A percentile compares a stretch with the other conserved stretches of the same genome.
Evolutionary conservation across 1,140 invertebrate genomes (phyloP).

Genomic region (Ceratosolen fusciceps): DNA sequence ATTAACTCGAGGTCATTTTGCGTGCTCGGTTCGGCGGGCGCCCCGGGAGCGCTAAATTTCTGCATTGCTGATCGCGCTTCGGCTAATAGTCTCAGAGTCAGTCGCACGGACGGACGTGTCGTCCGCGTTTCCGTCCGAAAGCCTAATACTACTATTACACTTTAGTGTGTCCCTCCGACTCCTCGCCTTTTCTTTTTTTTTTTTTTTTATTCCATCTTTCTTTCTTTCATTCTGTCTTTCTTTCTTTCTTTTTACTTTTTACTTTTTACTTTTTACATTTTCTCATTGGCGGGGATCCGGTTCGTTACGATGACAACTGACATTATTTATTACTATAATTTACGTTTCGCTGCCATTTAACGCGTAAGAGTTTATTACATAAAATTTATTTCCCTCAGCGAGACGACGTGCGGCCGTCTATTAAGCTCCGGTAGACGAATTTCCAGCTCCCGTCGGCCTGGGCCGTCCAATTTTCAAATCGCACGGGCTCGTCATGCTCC

Average conservation of each 20-base stretch:
- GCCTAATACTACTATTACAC: too few relatives aligned
- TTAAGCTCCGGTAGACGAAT: too few relatives aligned
- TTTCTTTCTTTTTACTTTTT: too few relatives aligned
- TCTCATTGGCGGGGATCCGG: not conserved
- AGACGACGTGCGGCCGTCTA: too few relatives aligned
- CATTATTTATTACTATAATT: conserved; percentile 12
- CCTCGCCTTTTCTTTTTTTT: not conserved
- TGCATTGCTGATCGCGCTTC: conserved; percentile 5
- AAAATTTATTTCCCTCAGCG: not conserved
- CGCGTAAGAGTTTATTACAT: not conserved
- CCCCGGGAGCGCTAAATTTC: conserved; percentile 20
- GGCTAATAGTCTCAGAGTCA: too few relatives aligned
- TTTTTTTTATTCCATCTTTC: not conserved
- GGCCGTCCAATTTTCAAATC: too few relatives aligned
- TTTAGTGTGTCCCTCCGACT: not conserved
- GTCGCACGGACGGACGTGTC: not conserved
- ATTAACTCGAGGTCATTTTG: conserved; percentile 13
- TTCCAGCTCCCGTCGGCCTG: too few relatives aligned
- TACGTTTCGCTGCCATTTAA: not conserved
- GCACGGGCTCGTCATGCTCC: too few relatives aligned
- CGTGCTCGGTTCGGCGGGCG: not conserved
- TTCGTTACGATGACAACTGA: not conserved
- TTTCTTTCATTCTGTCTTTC: not conserved
- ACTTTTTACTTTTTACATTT: too few relatives aligned
- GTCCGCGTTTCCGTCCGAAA: conserved; percentile 4